Evolutionary conservation across 2,888 invertebrate genomes (phyloP), one percentile per base, ranked within the genome.

Genomic region (Chloromyia formosa): DNA sequence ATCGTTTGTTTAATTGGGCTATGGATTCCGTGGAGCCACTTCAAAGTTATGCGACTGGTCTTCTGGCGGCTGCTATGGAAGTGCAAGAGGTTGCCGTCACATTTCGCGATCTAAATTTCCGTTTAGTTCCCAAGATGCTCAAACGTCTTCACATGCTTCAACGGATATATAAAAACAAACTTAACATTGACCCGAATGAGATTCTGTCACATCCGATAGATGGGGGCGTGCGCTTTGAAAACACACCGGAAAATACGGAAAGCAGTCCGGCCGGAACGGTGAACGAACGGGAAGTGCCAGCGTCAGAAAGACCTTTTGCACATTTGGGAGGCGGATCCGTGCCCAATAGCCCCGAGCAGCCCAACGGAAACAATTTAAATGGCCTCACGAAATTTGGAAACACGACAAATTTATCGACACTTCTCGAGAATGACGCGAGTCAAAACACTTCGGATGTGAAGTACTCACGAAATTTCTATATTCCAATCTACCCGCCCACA

Each of bases 51-150:
- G 95, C 98, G 0, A 95, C 95, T 0, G 98, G 97, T 0, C 87
- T 99, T 18, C 86, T 99, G 27, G 97, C 96, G 0, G 94, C 96
- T 12, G 97, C 97, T 0, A 97, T 98, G 96, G 98, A 98, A 84
- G 93, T 97, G 2, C 94, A 94, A 79, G 98, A 98, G 80, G 94
- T 97, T 75, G 97, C 97, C 0, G 92, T 94, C 2, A 93, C 93
- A 81, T 86, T 80, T 86, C 92, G 95, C 78, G 96, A 97, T 78
- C 89, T 93, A 80, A 97, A 97, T 82, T 90, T 92, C 64, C 90
- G 90, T 82, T 86, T 97, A 81, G 95, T 98, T 73, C 96, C 97
- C 14, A 86, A 95, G 64, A 93, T 97, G 91, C 86, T 98, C 72
- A 90, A 92, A 83, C 89, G 96, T 80, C 88, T 98, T 76, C 92